Evolutionary conservation across 2,888 invertebrate species (phyloP), one percentile per base, ranked within the genome.

Genomic region (Bunonema sp.): DNA sequence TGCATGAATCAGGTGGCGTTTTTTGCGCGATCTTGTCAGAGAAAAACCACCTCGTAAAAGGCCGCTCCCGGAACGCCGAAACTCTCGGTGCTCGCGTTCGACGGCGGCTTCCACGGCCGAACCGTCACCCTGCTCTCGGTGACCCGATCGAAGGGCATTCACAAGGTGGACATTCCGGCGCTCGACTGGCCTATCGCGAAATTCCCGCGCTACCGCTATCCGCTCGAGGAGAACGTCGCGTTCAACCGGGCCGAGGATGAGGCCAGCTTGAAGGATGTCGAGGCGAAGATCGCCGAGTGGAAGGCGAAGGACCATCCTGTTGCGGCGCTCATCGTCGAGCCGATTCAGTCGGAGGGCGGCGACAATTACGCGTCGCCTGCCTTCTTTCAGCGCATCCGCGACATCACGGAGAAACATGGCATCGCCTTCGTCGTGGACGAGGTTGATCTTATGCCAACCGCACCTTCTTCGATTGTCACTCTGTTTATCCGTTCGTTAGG

Each of bases 341-440:
- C 97, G 0, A 88, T 97, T 52, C 93, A 93, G 71, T 80, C 86
- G 0, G 93, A 97, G 74, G 93, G 93, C 2, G 97, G 93, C 2
- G 97, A 97, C 67, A 80, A 86, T 69, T 84, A 87, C 67, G 65
- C n/a, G n/a, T n/a, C n/a, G n/a, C 28, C 46, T 3, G 16, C 34
- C 5, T 42, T 35, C 15, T 57, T 60, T 50, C 81, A 80, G 69
- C 74, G 76, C 37, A 76, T 97, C 2, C 86, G 87, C 70, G 74
- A 77, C 47, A 77, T 91, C 37, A 79, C 81, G 37, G 80, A 81
- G 67, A 77, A 80, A 77, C 74, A 81, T 59, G 80, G 80, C 3
- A 77, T 79, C 1, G 82, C 82, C 1, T 75, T 88, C 18, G 76
- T 93, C 39, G 79, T 93, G 1, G 93, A 97, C 71, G 97, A 97